Base-by-base conservation (phyloP, 2,113 vertebrate genomes). In the Myrmecophaga tridactyla region DNA sequence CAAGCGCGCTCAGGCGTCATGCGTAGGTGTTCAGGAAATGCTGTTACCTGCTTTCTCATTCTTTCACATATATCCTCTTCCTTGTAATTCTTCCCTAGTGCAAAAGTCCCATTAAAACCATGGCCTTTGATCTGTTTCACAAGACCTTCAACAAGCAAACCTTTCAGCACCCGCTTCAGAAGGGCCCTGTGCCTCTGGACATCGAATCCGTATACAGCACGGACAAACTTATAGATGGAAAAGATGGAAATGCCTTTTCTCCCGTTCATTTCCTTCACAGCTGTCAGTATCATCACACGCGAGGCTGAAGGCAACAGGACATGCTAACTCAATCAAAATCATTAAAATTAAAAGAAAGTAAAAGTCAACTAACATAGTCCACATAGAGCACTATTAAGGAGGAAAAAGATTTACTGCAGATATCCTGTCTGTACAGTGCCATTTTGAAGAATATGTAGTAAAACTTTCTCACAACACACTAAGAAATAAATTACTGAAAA, bases 81-180 rank as follows among this genome's bases (percentile, higher is more conserved):
- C 95, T 99, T 99, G 97, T 99, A 99, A 83, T 99, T 99, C 98
- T 99, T 99, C 4, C 99, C 99, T 95, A 99, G 94, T 92, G 98
- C 99, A 97, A 99, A 99, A 25, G 99, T 99, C 1, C 99, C 99
- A 23, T 99, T 98, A 97, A 99, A 97, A 89, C 99, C 99, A 48
- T 99, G 99, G 89, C 99, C 99, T 98, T 99, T 99, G 94, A 99
- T 99, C 96, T 99, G 99, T 89, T 99, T 98, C 46, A 99, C 99
- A 94, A 99, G 95, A 86, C 99, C 98, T 92, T 99, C 99, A 4
- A 98, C 96, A 25, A 99, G 99, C 63, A 99, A 98, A 97, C 99
- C 99, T 72, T 97, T 98, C 94, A 99, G 96, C 9, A 98, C 99
- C 94, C 99, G 99, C 97, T 98, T 99, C 95, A 99, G 99, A 98